Percentiles rank a stretch among this genome's conserved stretches.
phyloP scores from a whole-genome alignment of 2,113 vertebrate genomes.

The Chionodraco myersi region DNA sequence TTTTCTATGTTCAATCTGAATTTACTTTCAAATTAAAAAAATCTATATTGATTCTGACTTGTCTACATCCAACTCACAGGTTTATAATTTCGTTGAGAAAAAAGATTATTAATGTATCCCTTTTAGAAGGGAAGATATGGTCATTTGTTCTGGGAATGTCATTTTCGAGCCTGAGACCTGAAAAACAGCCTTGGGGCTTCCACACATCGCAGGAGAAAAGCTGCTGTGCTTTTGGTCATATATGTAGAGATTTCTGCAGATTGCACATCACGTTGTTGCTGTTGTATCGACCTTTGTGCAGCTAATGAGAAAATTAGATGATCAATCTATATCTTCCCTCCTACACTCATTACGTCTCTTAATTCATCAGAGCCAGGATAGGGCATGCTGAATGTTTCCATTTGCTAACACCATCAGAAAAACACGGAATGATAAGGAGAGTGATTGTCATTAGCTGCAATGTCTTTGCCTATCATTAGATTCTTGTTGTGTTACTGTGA shows the following conservation, averaged over 20 bases:
- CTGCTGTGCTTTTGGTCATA: not conserved
- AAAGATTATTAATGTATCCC: no score
- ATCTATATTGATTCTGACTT: no score
- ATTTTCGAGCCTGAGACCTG: no score
- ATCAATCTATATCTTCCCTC: constrained; percentile 45
- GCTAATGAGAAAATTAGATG: constrained; percentile 63
- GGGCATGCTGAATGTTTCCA: not conserved
- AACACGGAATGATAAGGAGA: not conserved
- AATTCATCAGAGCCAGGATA: constrained; percentile 17
- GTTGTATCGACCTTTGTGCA: constrained; percentile 10
- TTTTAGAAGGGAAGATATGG: no score
- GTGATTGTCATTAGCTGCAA: constrained; percentile 25
- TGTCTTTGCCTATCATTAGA: not conserved
- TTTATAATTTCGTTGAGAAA: no score
- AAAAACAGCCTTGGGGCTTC: no score
- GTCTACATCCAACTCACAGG: no score
- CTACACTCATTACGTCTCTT: constrained; percentile 16
- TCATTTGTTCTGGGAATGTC: no score
- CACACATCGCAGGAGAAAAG: not conserved
- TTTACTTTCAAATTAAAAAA: no score
- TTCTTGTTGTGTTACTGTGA: not conserved
- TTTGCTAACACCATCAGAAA: constrained; percentile 2
- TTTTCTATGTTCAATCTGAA: no score
- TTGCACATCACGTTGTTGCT: not conserved
- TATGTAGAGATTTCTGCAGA: constrained; percentile 12